Evolutionary conservation across 2,797 vertebrate species (phyloP).

Genomic region (Semaprochilodus insignis): DNA sequence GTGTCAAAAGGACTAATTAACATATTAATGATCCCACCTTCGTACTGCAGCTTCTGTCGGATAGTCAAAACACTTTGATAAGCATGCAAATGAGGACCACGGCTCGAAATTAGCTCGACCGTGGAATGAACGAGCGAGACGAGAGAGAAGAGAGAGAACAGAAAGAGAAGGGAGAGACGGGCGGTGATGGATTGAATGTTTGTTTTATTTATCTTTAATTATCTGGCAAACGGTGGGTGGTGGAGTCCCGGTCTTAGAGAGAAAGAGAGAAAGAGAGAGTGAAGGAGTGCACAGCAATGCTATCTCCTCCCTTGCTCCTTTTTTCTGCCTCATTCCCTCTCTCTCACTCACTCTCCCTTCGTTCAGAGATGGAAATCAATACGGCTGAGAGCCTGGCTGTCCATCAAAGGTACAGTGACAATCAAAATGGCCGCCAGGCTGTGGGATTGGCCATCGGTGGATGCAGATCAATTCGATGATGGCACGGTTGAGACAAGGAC

Average conservation of each 20-base stretch:
- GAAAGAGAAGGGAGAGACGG: constrained; percentile 47
- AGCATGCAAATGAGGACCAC: constrained; percentile 83
- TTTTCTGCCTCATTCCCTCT: constrained; percentile 31
- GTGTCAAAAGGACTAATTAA: constrained; percentile 78
- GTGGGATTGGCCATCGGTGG: constrained; percentile 44
- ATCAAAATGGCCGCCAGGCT: constrained; percentile 63
- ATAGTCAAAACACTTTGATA: constrained; percentile 86
- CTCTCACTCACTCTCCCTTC: constrained; percentile 32
- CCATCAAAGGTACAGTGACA: constrained; percentile 63
- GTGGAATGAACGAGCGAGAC: constrained; percentile 57
- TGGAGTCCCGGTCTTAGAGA: constrained; percentile 37
- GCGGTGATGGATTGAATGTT: constrained; percentile 71
- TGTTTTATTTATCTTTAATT: constrained; percentile 78
- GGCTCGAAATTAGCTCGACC: constrained; percentile 79
- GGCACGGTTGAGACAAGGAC: constrained; percentile 72
- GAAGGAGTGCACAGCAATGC: constrained; percentile 42
- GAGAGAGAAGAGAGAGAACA: constrained; percentile 41
- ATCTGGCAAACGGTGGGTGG: constrained; percentile 67
- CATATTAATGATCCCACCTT: constrained; percentile 87
- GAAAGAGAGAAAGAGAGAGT: constrained; percentile 29
- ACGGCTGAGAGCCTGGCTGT: constrained; percentile 48
- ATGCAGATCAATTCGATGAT: constrained; percentile 56
- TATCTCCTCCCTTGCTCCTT: constrained; percentile 49
- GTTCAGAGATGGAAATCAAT: constrained; percentile 58
- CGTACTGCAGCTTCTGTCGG: constrained; percentile 80